phyloP scores from a whole-genome alignment of 2,113 vertebrate species.

The Myiagra hebetior region DNA sequence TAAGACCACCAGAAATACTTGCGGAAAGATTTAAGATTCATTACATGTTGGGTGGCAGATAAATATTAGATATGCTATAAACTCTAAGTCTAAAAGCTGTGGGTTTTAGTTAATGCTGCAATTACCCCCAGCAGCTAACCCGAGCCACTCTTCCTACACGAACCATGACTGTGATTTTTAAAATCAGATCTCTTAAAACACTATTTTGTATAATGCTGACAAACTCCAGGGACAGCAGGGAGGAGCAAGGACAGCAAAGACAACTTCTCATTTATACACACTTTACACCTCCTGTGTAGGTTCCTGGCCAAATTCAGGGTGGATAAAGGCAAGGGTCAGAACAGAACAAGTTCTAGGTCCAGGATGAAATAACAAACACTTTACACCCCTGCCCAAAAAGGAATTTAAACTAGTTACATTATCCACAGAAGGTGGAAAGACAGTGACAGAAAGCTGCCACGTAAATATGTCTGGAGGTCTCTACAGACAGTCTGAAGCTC shows the following conservation, averaged over 20 bases:
- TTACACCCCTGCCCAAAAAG: background rate
- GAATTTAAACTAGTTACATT: background rate
- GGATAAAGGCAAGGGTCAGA: accelerated
- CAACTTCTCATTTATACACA: background rate
- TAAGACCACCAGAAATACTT: constrained; percentile 37
- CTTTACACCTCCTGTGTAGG: background rate
- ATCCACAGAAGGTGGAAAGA: background rate
- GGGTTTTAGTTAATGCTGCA: background rate
- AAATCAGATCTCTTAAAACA: background rate
- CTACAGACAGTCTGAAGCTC: accelerated
- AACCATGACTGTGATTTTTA: background rate
- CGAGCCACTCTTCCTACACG: background rate
- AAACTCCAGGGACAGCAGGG: background rate
- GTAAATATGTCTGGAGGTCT: background rate
- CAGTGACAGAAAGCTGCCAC: background rate
- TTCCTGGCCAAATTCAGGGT: background rate
- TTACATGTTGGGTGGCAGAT: background rate
- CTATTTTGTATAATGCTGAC: background rate
- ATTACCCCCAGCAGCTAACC: background rate
- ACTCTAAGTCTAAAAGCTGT: background rate
- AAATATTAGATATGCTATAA: background rate
- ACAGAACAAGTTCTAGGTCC: accelerated
- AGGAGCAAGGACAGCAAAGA: background rate
- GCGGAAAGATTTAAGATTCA: background rate
- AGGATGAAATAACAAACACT: background rate